phyloP scores from a whole-genome alignment of 2,888 invertebrate genomes.

The Exephanes ischioxanthus region DNA sequence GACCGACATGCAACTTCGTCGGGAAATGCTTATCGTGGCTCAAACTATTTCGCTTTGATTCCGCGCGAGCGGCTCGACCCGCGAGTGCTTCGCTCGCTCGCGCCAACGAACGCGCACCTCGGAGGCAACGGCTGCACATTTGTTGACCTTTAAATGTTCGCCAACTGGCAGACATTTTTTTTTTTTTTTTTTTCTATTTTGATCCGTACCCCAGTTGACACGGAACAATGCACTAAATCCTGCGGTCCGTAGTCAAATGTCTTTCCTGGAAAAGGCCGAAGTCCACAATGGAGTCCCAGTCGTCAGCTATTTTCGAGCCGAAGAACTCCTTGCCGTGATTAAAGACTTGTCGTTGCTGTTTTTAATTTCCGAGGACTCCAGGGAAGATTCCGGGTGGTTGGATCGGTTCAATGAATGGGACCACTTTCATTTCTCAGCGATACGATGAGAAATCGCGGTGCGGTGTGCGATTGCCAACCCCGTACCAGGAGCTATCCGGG shows the following conservation, averaged over 20 bases:
- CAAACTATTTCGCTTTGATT: constrained; percentile 44
- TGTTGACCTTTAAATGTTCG: background rate
- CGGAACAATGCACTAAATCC: no score
- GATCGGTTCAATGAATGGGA: no score
- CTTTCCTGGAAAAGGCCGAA: background rate
- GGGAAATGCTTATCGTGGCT: constrained; percentile 45
- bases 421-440: no score
- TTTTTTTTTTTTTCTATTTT: background rate
- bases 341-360: no score
- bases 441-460: no score
- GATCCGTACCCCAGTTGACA: no score
- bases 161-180: background rate
- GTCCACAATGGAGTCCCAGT: background rate
- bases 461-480: no score
- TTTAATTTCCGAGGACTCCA: no score
- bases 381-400: no score
- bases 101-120: background rate
- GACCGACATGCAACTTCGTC: constrained; percentile 34
- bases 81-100: constrained; percentile 12
- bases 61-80: constrained; percentile 1
- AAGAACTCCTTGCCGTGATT: no score
- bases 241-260: background rate
- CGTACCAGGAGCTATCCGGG: no score
- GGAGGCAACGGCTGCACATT: background rate
- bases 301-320: background rate